Base-by-base conservation (phyloP, 1,140 invertebrate genomes). In the Trichoplusia ni region DNA sequence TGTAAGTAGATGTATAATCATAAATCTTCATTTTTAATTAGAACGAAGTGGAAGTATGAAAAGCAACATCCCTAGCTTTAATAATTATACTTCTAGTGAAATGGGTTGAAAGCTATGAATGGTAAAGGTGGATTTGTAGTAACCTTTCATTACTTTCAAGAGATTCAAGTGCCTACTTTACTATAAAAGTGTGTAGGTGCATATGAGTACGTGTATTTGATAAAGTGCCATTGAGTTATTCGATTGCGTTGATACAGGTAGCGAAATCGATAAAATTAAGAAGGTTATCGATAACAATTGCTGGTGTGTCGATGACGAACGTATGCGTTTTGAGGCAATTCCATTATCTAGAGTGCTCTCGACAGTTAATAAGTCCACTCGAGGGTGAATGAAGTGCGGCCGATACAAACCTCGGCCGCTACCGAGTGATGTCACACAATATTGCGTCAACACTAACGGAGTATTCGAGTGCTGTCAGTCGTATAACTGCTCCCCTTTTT, bases 281-380 rank as follows among this genome's bases (percentile, higher is more conserved):
- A 71, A 67, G 61, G 64, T 46, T 51, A 44, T 38, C n/a, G 40
- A 46, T 61, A 62, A 53, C 40, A 46, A 27, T 35, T 58, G 35
- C 47, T 63, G 42, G 33, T 40, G 33, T 42, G 21, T 8, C 38
- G 35, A 46, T 69, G 61, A 54, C 46, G 53, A 69, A 54, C 47
- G 64, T 21, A 73, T 70, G 65, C 71, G 69, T 74, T 80, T 73
- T 71, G 67, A 74, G 75, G 51, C 71, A 79, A 84, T 82, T 75
- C 74, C 71, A 82, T 86, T 86, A 86, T 86, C 82, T 86, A 86
- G 74, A 86, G 84, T 86, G 84, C 82, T 79, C 82, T 84, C 58
- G 51, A 81, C 64, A 72, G 62, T 84, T 84, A 84, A 86, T 84
- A 84, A 84, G 77, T 72, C 61, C 81, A 81, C 82, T 85, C 53